Conservation (phyloP, 2,113 vertebrate genomes). For the Aplodontia rufa region DNA sequence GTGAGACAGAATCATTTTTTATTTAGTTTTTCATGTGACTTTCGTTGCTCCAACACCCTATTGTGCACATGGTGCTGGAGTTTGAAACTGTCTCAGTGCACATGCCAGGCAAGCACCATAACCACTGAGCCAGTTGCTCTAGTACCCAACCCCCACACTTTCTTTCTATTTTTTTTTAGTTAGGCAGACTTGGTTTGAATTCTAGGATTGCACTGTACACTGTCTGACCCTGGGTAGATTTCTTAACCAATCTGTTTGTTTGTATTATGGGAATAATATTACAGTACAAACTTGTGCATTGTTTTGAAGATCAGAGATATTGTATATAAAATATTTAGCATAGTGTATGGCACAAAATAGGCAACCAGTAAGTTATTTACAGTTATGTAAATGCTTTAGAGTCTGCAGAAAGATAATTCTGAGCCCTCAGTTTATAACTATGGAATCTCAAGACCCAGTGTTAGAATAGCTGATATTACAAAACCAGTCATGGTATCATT, state of each 20-base stretch:
- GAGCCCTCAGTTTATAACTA: neutral
- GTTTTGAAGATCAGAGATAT: neutral
- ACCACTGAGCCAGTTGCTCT: too few relatives aligned
- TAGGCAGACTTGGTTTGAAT: neutral
- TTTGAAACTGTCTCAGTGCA: too few relatives aligned
- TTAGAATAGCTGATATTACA: constrained; percentile 21
- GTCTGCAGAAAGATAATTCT: neutral
- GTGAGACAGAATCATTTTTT: too few relatives aligned
- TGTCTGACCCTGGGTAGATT: neutral
- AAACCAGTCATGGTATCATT: neutral
- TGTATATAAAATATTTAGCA: neutral
- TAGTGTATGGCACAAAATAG: neutral
- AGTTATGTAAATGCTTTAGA: neutral
- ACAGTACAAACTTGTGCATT: neutral
- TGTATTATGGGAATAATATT: neutral
- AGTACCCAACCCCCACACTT: too few relatives aligned
- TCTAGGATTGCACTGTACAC: neutral
- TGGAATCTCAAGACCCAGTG: neutral
- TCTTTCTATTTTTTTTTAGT: constrained; percentile 20
- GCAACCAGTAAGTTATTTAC: neutral
- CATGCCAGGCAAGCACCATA: too few relatives aligned
- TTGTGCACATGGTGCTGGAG: too few relatives aligned
- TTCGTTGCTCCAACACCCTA: too few relatives aligned
- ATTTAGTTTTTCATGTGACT: too few relatives aligned
- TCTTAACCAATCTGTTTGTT: constrained; percentile 10